Evolutionary conservation across 1,140 invertebrate genomes (phyloP), one percentile per base, ranked within the genome.

Genomic region (Drosophila sp.): DNA sequence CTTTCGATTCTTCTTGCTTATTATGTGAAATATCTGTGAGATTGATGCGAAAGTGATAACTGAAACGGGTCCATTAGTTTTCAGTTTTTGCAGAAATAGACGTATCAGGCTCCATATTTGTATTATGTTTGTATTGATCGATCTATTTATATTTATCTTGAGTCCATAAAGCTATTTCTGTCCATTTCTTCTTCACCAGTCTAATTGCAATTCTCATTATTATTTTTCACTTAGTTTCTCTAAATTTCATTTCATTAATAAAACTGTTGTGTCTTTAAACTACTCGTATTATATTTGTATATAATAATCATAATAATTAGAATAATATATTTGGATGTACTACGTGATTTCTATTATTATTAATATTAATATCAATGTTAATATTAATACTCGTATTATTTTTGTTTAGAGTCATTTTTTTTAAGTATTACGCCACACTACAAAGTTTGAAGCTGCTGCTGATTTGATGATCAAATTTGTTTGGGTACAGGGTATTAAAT

Each of bases 131-230:
- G 45, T 56, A 27, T 43, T 45, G 16, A 43, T 69, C 58, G 8
- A 16, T 21, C 50, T 25, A 61, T 9, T 70, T 63, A 40, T 54
- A 32, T 29, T 27, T 63, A 38, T 45, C 13, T 38, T 29, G 36
- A 62, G 46, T 63, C 40, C 25, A 48, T 72, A 66, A 72, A 72
- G 69, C 70, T 58, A 72, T 66, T 45, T 54, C 40, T 38, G 29
- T 34, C 48, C 14, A 40, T 54, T n/a, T 7, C 18, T 14, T 34
- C 27, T 40, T 29, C 48, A 45, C 43, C 53, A 72, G 63, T 66
- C 63, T 66, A 66, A 56, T 53, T 65, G 38, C 46, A 63, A 27
- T 64, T 56, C 8, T 16, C 48, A 13, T 29, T 56, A 13, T 29
- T 38, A 29, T 27, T 56, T 53, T 67, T 6, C 25, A 14, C 25